These are phyloP conservation scores for Scotopteryx bipunctaria DNA, from an alignment of 2,888 invertebrate species.

Conservation along the genomic window DNA sequence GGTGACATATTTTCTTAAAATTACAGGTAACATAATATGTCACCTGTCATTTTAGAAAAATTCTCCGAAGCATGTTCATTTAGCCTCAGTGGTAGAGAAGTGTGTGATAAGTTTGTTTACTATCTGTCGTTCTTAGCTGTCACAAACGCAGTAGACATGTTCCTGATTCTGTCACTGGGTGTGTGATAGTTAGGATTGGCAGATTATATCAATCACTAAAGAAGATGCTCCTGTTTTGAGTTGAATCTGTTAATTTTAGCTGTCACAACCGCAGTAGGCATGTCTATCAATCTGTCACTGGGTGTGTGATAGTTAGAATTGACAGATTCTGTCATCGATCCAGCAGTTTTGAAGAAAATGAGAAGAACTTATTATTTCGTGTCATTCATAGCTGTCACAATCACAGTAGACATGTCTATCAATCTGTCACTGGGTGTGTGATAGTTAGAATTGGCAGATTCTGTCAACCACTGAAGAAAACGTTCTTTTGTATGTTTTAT, in stretches of 20 bases:
- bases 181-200: conserved; percentile 2
- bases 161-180: background rate
- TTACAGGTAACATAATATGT: too few relatives aligned
- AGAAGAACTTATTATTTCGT: background rate
- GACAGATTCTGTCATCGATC: background rate
- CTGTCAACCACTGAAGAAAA: background rate
- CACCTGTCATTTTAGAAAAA: too few relatives aligned
- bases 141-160: conserved; percentile 31
- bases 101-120: background rate
- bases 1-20: too few relatives aligned
- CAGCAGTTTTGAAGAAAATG: background rate
- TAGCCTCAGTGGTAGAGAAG: too few relatives aligned
- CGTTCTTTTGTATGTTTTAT: background rate
- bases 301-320: conserved; percentile 3
- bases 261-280: conserved; percentile 29
- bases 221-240: too few relatives aligned
- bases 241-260: conserved; percentile 1
- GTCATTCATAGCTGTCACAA: conserved; percentile 16
- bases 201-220: background rate
- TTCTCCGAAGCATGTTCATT: too few relatives aligned
- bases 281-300: conserved; percentile 10
- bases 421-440: conserved; percentile 35
- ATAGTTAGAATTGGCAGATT: conserved; percentile 3
- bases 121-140: conserved; percentile 5
- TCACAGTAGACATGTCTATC: conserved; percentile 26